These are phyloP conservation scores for Varanus salvator DNA, from an alignment of 2,113 vertebrate genomes.

Conservation along the genomic window DNA sequence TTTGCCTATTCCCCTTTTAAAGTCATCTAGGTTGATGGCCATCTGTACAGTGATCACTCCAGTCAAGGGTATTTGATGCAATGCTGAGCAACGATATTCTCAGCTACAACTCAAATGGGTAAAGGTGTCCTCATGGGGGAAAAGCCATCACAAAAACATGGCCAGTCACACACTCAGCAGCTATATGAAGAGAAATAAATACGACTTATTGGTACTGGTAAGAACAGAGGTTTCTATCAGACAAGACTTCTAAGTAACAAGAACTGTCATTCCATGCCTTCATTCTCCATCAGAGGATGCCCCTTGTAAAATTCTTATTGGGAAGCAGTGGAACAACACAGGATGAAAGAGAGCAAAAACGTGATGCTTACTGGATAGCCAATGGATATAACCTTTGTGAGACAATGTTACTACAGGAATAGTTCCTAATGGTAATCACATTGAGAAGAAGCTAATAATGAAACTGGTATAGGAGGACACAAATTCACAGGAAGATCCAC, in stretches of 20 bases:
- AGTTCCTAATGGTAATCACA: neutral
- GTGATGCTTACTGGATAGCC: neutral
- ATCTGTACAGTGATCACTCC: neutral
- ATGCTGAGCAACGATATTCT: neutral
- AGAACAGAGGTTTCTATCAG: neutral
- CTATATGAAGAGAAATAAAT: neutral
- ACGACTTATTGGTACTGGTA: neutral
- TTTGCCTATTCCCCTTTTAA: too few species aligned
- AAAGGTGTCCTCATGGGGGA: neutral
- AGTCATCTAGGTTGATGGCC: too few species aligned
- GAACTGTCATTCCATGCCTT: neutral
- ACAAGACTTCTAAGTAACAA: neutral
- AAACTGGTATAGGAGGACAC: neutral
- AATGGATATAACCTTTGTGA: neutral
- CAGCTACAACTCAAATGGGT: neutral
- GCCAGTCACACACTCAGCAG: neutral
- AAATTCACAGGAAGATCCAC: too few species aligned
- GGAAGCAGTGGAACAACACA: neutral
- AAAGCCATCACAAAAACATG: too few species aligned
- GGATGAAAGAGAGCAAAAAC: neutral
- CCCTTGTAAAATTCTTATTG: neutral
- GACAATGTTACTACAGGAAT: neutral
- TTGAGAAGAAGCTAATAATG: neutral
- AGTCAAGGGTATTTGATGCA: neutral
- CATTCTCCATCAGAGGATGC: neutral